Evolutionary conservation across 2,888 invertebrate genomes (phyloP).

Genomic region (Ceriagrion tenellum): DNA sequence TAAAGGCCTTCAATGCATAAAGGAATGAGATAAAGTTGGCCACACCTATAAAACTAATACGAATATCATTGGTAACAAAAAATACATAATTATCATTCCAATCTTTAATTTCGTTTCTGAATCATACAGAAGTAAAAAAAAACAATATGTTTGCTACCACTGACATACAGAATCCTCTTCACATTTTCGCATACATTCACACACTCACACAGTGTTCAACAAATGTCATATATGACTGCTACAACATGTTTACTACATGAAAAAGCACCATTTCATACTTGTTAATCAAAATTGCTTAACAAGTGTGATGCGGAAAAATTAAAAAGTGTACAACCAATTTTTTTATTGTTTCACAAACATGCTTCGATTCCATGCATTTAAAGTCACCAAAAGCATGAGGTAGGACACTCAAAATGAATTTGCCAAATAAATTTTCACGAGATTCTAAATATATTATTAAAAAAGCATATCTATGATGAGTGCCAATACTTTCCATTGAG

Average conservation of each 20-base stretch:
- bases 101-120: conserved; percentile 64
- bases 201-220: conserved; percentile 58
- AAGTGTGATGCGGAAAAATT: conserved; percentile 56
- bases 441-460: neutral
- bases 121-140: conserved; percentile 64
- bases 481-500: neutral
- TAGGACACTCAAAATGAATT: conserved; percentile 21
- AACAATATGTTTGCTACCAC: conserved; percentile 66
- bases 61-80: neutral
- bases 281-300: conserved; percentile 58
- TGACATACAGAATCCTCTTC: conserved; percentile 58
- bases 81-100: conserved; percentile 42
- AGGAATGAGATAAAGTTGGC: too few species aligned
- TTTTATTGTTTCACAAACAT: conserved; percentile 48
- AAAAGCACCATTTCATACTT: conserved; percentile 60
- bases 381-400: conserved; percentile 58
- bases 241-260: conserved; percentile 66
- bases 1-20: too few species aligned
- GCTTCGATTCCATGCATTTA: conserved; percentile 57
- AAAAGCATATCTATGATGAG: neutral
- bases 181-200: conserved; percentile 62
- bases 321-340: conserved; percentile 43
- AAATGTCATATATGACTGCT: conserved; percentile 65
- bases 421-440: neutral
- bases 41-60: too few species aligned